A percentile compares a stretch with the other conserved stretches of the same genome.
Evolutionary conservation across 2,113 vertebrate genomes (phyloP).

Genomic region (Alces alces): DNA sequence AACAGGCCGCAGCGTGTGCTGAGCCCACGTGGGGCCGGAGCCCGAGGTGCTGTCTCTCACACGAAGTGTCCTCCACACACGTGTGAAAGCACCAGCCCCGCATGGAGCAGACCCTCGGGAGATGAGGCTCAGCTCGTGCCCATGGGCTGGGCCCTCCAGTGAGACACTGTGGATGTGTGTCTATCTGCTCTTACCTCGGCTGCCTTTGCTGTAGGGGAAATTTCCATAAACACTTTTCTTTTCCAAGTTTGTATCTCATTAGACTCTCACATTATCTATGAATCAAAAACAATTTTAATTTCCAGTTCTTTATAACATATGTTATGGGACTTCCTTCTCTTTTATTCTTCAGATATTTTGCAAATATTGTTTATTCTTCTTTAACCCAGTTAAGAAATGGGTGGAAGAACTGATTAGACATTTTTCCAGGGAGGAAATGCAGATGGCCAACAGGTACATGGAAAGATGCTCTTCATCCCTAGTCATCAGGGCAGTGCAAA

Average conservation of each 20-base stretch:
- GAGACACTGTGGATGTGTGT: not conserved
- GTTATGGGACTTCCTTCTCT: not conserved
- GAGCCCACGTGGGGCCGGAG: not conserved
- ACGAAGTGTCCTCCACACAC: fast-evolving
- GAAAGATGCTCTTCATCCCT: not conserved
- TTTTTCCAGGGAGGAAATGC: not conserved
- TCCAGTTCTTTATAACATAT: not conserved
- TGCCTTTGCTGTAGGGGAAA: not conserved
- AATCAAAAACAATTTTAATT: not conserved
- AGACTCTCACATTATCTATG: not conserved
- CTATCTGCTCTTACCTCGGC: not conserved
- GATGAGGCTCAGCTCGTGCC: not conserved
- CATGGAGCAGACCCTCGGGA: not conserved
- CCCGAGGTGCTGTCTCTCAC: not conserved
- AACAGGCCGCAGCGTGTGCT: fast-evolving
- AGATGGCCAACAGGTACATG: not conserved
- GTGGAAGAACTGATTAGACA: not conserved
- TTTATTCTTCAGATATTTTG: not conserved
- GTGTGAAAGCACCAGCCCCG: not conserved
- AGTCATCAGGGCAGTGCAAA: not conserved
- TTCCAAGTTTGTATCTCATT: not conserved
- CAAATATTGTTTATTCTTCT: not conserved
- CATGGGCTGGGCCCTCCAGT: fast-evolving
- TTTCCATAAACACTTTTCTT: not conserved
- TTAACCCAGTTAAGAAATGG: not conserved